Base-by-base conservation (phyloP, 2,113 vertebrate genomes). In the Cryptotis parvus region DNA sequence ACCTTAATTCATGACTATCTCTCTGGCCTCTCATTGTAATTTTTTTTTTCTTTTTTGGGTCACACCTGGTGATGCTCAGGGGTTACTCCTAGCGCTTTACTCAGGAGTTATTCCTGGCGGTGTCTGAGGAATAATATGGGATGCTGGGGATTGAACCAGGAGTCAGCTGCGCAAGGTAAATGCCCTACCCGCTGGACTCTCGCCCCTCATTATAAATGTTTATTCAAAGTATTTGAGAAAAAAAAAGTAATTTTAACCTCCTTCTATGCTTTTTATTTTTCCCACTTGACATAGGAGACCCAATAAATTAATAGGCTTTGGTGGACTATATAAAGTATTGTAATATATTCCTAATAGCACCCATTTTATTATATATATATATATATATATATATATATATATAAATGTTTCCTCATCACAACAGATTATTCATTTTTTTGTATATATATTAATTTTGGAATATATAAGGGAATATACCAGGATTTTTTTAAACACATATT, bases 311-410 rank as follows among this genome's bases (percentile, higher is more conserved):
- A 2, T 2, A 3, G 18, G 11, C 20, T 37, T 24, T 35, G 6
- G 14, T 0, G 8, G 0, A 37, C 3, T 33, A 29, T 0, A 58
- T 58, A 16, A 6, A 22, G 5, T 27, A 5, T 16, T 2, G 2
- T 20, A 68, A 52, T 14, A 3, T 24, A 37, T 16, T 31, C 16
- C 2, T n/a, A 5, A 31, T 9, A 66, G 1, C 14, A 69, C 2
- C 31, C 55, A 65, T 8, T 39, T 69, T 14, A 55, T 75, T 27
- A 39, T 41, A 4, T n/a, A 12, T 33, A 18, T 8, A 1, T 37
- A 3, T 3, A 45, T 74, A 14, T 11, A 26, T n/a, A n/a, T n/a
- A 12, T 33, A 18, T 8, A 1, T 37, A 3, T 3, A 45, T 74
- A 14, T 11, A 26, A 45, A 18, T 55, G 11, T 26, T 4, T 9